Evolutionary conservation across 2,113 vertebrate genomes (phyloP), one percentile per base, ranked within the genome.

Genomic region (Pluvialis apricaria): DNA sequence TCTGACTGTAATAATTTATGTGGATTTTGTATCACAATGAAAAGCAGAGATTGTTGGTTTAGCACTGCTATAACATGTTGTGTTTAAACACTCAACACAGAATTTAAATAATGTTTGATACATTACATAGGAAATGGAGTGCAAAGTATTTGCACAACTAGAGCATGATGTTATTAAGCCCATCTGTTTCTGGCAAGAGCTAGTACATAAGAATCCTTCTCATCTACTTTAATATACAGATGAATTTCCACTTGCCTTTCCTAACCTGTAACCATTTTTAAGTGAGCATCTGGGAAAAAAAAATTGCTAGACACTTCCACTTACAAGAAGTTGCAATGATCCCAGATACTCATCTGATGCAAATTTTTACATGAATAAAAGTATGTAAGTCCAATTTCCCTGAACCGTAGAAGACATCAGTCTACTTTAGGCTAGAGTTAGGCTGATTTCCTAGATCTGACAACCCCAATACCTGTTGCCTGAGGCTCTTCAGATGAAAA

Each of bases 171-270:
- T 62, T 84, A 66, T 3, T 9, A 45, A 92, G 32, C n/a, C 89
- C 89, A 86, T 96, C 91, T 94, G 84, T 68, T 96, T 82, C 79
- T 28, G 7, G 34, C 25, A 73, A 61, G 49, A 90, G 75, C 25
- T 72, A n/a, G 34, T 72, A 57, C 7, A 2, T 40, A 76, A 57
- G 38, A 75, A 36, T 58, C 20, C 36, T 79, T 45, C 61, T 72
- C 21, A 57, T 85, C 31, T 68, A 29, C 85, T 58, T 78, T 66
- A 49, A 55, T 79, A 42, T 54, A 45, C 10, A 82, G 61, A 51
- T 76, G 15, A 88, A 77, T 91, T 92, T 91, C 3, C 31, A 34
- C 18, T 91, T 94, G n/a, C 13, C 26, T 76, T 82, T 88, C 44
- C 36, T 77, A 82, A 80, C 36, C n/a, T 72, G 11, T 72, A 80